Evolutionary conservation across 2,888 invertebrate genomes (phyloP), one percentile per base, ranked within the genome.

Genomic region (Xanthia togata): DNA sequence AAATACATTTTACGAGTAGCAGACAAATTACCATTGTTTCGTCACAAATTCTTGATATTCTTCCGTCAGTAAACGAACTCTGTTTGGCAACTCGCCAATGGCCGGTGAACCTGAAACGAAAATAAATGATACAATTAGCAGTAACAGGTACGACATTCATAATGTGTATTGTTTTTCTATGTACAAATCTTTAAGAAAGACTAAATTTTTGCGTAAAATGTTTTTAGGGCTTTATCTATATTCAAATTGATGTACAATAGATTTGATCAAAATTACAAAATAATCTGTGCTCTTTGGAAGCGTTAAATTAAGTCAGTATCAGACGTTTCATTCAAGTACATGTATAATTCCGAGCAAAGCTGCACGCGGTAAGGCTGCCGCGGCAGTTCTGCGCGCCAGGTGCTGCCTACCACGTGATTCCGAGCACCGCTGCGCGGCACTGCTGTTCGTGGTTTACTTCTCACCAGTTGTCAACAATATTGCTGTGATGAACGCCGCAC

Each of bases 71-170:
- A 71, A 82, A 69, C 31, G 74, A 53, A 50, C 47, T 47, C 50
- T n/a, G 53, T 50, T 87, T 85, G 87, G 85, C 87, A 73, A 23
- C 11, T 11, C 11, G 82, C 85, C 85, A 85, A 71, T 74, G 68
- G 76, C 71, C 76, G 20, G 20, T 69, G 79, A 85, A 69, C 78
- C 63, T 60, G 70, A 67, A 64, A 53, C 70, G 35, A 75, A 81
- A 85, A 87, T 79, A 85, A 79, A 85, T 60, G 47, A 50, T 53
- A 20, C 41, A 70, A 84, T 87, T 81, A 81, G 69, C 63, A 12
- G 44, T 44, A 69, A 60, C 59, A 26, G 62, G 76, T 70, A 71
- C 68, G 38, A 14, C 35, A 47, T n/a, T 50, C 14, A 38, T 79
- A 62, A 71, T 68, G 26, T 50, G 41, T 63, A 47, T 83, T 63